phyloP scores from a whole-genome alignment of 2,888 invertebrate genomes.

The Latrodectus elegans region DNA sequence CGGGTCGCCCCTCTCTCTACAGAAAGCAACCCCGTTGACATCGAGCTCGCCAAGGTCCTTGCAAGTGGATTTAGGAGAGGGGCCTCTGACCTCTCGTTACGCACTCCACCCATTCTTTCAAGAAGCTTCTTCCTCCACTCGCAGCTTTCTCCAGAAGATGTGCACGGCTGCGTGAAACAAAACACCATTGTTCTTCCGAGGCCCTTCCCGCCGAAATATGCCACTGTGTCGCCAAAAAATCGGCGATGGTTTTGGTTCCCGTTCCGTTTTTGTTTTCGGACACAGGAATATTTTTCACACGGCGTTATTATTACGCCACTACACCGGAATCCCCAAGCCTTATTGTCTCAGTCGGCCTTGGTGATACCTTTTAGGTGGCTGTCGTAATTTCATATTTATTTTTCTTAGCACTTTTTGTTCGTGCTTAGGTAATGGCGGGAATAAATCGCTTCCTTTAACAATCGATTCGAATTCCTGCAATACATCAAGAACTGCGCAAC shows the following conservation, averaged over 20 bases:
- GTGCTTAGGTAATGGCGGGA: not conserved
- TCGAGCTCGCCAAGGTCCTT: conserved; percentile 15
- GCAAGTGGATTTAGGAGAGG: conserved; percentile 35
- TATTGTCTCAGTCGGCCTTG: not conserved
- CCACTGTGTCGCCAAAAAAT: conserved; percentile 39
- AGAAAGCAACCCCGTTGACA: not conserved
- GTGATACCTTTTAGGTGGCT: not conserved
- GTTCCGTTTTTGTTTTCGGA: not conserved
- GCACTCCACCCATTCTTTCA: conserved; percentile 27
- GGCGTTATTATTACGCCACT: not conserved
- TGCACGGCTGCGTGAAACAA: conserved; percentile 20
- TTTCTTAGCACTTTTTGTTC: not conserved
- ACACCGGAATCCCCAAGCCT: not conserved
- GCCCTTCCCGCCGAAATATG: conserved; percentile 28
- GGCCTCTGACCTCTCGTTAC: conserved; percentile 47
- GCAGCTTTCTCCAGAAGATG: conserved; percentile 12
- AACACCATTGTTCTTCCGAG: conserved; percentile 28
- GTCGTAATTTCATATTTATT: not conserved
- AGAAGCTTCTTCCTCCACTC: not conserved
- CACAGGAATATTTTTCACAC: not conserved
- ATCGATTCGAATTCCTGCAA: not conserved
- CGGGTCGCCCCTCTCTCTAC: not conserved
- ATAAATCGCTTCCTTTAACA: not conserved
- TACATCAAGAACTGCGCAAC: no score
- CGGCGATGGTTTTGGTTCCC: not conserved